Base-by-base conservation (phyloP, 2,797 vertebrate genomes). In the Amniataba percoides region DNA sequence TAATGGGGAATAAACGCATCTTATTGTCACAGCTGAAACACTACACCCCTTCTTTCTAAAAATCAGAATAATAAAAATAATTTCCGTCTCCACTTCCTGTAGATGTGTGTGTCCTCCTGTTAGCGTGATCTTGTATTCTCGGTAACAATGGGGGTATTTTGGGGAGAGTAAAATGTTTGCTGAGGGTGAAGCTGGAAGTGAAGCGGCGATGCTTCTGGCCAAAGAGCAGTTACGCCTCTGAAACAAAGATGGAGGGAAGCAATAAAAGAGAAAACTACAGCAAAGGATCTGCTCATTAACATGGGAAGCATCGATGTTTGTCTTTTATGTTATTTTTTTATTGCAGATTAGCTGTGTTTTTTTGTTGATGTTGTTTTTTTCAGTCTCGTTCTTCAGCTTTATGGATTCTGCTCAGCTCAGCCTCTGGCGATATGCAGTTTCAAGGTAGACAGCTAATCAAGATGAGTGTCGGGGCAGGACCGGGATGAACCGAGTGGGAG, bases 381-480 rank as follows among this genome's bases (percentile, higher is more conserved):
- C 40, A 42, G 36, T 10, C 46, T 61, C 61, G 27, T 71, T 55
- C 63, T 60, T 16, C 2, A 42, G 62, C 34, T 76, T 71, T 58
- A 65, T 21, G 77, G 79, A 86, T 58, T 55, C 61, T 48, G 82
- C 69, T 72, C 39, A n/a, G 58, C 60, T 66, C 77, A n/a, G 77
- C 82, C 81, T 59, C 23, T 1, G 8, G 80, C 82, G 74, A 63
- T 36, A 15, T 52, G 72, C 64, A 12, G 40, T 64, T 87, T 87
- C 52, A 80, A 81, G 87, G 55, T 58, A 75, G 83, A 81, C 71
- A 13, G 73, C 77, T 72, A 81, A 89, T 88, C 84, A 87, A 81
- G 79, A 85, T 42, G 74, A 86, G 71, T 80, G 81, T 72, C 1
- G 51, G 53, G 62, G 52, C 43, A 40, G 61, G 71, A n/a, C 19